These are phyloP conservation scores for Leptestheria dahalacensis DNA, from an alignment of 1,140 invertebrate genomes.

Conservation along the genomic window DNA sequence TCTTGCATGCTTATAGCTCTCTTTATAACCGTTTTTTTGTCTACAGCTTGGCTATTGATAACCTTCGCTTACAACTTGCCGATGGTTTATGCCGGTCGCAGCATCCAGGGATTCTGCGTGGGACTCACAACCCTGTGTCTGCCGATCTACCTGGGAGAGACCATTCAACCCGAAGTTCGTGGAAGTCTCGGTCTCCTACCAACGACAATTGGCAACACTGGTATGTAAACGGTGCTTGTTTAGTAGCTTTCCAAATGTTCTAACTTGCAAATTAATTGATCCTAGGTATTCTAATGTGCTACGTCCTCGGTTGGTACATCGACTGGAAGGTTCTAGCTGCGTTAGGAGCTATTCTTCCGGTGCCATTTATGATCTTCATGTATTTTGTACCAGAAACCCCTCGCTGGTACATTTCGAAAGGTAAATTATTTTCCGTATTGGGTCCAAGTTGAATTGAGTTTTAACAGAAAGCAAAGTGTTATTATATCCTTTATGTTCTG, in stretches of 20 bases:
- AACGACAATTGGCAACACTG: conserved; percentile 72
- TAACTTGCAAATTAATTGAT: background rate
- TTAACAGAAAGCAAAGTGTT: no score
- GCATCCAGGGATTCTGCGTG: conserved; percentile 65
- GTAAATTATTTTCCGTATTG: no score
- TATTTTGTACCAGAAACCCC: conserved; percentile 78
- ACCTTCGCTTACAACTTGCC: conserved; percentile 47
- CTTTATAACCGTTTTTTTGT: conserved; percentile 2
- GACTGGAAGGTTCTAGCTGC: conserved; percentile 66
- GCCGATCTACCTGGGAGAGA: conserved; percentile 85
- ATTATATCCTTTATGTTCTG: no score
- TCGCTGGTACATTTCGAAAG: conserved; percentile 66
- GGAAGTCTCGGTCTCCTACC: conserved; percentile 72
- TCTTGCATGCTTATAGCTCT: background rate
- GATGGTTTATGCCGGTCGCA: conserved; percentile 57
- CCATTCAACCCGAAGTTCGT: conserved; percentile 72
- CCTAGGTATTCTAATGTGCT: conserved; percentile 58
- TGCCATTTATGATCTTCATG: conserved; percentile 61
- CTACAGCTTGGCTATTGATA: conserved; percentile 62
- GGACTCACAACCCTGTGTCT: conserved; percentile 68
- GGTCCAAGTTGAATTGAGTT: no score
- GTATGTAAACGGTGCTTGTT: no score
- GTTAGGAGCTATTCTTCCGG: conserved; percentile 53
- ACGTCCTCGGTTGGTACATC: conserved; percentile 51
- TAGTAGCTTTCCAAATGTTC: no score